A percentile compares a stretch with the other conserved stretches of the same genome.
These are phyloP conservation scores for Spodoptera picta DNA, from an alignment of 2,888 invertebrate species.

Conservation along the genomic window DNA sequence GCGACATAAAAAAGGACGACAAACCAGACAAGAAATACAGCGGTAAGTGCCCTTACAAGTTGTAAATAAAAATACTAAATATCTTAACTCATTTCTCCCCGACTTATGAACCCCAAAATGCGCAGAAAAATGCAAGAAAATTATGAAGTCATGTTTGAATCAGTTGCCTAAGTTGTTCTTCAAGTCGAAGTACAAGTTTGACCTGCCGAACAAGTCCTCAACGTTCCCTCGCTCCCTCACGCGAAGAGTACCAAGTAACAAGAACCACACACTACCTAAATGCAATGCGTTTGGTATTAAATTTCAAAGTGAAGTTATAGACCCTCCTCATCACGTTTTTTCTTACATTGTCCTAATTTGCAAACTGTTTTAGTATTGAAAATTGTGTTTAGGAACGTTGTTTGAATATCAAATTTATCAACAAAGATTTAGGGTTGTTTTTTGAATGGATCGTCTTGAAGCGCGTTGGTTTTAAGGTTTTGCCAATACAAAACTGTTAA, in stretches of 20 bases:
- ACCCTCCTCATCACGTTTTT: conserved; percentile 8
- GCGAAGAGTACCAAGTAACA: conserved; percentile 74
- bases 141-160: conserved; percentile 81
- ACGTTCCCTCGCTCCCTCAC: conserved; percentile 80
- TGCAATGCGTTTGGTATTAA: conserved; percentile 76
- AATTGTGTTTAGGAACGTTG: no score
- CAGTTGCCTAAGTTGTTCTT: conserved; percentile 82
- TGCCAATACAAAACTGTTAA: no score
- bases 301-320: conserved; percentile 53
- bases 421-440: no score
- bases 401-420: no score
- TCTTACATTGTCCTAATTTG: no score
- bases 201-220: conserved; percentile 75
- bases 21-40: conserved; percentile 79
- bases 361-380: no score
- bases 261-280: conserved; percentile 85
- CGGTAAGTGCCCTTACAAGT: conserved; percentile 66
- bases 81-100: conserved; percentile 34
- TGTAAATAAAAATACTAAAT: conserved; percentile 3
- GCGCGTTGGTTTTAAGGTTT: no score
- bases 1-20: conserved; percentile 76
- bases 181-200: conserved; percentile 80
- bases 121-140: conserved; percentile 83
- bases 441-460: no score
- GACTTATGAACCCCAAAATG: conserved; percentile 48